Evolutionary conservation across 2,797 vertebrate species (phyloP), one percentile per base, ranked within the genome.

Genomic region (Poecilia wingei): DNA sequence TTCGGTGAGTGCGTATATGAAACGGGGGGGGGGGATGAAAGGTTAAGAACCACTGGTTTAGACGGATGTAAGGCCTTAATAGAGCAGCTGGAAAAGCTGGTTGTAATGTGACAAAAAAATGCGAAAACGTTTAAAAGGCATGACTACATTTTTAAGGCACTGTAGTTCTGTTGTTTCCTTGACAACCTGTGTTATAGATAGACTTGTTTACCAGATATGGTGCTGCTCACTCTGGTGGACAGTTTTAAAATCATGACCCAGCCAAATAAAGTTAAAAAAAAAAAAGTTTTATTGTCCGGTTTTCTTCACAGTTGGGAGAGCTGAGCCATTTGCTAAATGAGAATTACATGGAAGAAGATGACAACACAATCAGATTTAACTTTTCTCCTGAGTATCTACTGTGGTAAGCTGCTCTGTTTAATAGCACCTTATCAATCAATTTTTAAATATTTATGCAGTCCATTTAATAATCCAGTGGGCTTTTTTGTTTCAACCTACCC

Each of bases 311-410:
- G 94, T 13, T 94, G 84, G 79, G 3, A 75, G 94, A 95, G 82
- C 83, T 95, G 0, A 82, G 93, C 79, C 74, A 74, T 33, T 82
- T 95, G 0, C 80, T 95, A 25, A 94, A 91, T 80, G 89, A 92
- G 14, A 95, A 95, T 89, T 94, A 92, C 84, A 80, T 66, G 31
- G 91, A 92, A 33, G 91, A 93, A 0, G 94, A 95, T 47, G 94
- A 95, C 85, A 95, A 95, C 89, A 93, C 89, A 0, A 94, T 98
- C 92, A 96, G 97, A 25, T 95, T 94, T 74, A 95, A 97, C 87
- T 99, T 98, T 90, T 97, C 97, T 1, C 95, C 93, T 0, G 96
- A 98, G 82, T 98, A 98, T 91, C 95, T 99, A 78, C 92, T 96
- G 53, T 99, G 98, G 98, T 99, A 90, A 96, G 96, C 45, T 49